Evolutionary conservation across 2,113 vertebrate species (phyloP), one percentile per base, ranked within the genome.

Genomic region (Mirounga angustirostris): DNA sequence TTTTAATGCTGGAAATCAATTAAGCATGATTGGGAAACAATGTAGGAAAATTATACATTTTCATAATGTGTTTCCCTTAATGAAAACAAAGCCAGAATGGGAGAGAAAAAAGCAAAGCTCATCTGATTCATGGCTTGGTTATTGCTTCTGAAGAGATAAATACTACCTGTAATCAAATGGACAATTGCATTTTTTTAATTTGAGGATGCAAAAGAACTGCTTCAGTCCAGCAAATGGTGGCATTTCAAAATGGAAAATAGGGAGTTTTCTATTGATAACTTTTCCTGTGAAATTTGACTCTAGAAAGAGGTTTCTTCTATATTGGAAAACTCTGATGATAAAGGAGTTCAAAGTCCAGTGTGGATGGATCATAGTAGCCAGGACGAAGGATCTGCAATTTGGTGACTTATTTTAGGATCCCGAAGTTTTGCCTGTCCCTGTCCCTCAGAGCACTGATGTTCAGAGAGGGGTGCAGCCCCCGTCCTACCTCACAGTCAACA

Each of bases 1-100:
- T 92, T 52, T 73, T 33, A 18, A 82, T 74, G 36, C 40, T 94
- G 89, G 33, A 96, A 97, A 89, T 94, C 79, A 95, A 95, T 96
- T 97, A 96, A 85, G n/a, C 30, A 61, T 50, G 52, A 95, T n/a
- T 36, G 67, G 33, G 69, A 21, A 91, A 6, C 36, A 81, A 90
- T 76, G 63, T 81, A 74, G 18, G 22, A 89, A 95, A 96, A 96
- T 85, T 59, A 63, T 50, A 61, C 21, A 78, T 96, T 98, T 97
- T 93, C 16, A 56, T 83, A 86, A 56, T 79, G 2, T 56, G 40
- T 83, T 95, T 92, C n/a, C 13, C 91, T 96, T 84, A 95, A 79
- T 82, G 63, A 98, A 65, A 52, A 95, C 22, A 86, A 86, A 91
- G 19, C 8, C 88, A 71, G 61, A 84, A 94, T 15, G n/a, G 15